Conservation (phyloP, 2,888 invertebrate genomes). For the Apamea epomidion region DNA sequence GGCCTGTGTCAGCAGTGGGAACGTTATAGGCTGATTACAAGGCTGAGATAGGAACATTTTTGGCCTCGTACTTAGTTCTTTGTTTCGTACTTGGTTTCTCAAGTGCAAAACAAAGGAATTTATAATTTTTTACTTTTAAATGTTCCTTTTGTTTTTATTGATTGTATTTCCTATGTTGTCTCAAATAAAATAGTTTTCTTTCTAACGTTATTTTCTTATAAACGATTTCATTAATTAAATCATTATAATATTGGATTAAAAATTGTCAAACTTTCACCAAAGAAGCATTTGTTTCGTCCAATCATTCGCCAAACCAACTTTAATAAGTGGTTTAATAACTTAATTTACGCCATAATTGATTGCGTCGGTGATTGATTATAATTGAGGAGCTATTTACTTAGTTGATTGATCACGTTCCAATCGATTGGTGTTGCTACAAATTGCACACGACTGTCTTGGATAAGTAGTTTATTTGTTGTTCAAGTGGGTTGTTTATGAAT, state of each 20-base stretch:
- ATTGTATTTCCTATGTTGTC: too few relatives aligned
- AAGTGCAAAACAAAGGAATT: too few relatives aligned
- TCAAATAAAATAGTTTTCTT: too few relatives aligned
- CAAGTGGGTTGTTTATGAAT: neutral
- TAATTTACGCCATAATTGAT: conserved; percentile 53
- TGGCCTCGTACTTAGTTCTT: too few relatives aligned
- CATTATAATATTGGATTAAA: neutral
- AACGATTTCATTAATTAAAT: neutral
- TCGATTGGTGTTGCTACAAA: conserved; percentile 40
- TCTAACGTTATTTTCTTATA: neutral
- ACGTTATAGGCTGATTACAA: too few relatives aligned
- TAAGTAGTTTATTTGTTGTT: neutral
- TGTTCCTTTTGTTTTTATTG: neutral
- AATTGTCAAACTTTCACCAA: neutral
- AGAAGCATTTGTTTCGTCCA: conserved; percentile 22
- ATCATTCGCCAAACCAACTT: conserved; percentile 33
- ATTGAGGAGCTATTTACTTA: conserved; percentile 60
- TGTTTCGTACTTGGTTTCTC: too few relatives aligned
- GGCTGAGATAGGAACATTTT: too few relatives aligned
- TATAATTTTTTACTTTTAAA: too few relatives aligned
- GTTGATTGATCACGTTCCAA: conserved; percentile 60
- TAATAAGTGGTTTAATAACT: conserved; percentile 50
- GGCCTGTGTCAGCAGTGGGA: too few relatives aligned
- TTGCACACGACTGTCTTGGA: conserved; percentile 30
- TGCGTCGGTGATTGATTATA: conserved; percentile 62